Conservation (phyloP, 2,888 invertebrate genomes). For the Bruchidius siliquastri region DNA sequence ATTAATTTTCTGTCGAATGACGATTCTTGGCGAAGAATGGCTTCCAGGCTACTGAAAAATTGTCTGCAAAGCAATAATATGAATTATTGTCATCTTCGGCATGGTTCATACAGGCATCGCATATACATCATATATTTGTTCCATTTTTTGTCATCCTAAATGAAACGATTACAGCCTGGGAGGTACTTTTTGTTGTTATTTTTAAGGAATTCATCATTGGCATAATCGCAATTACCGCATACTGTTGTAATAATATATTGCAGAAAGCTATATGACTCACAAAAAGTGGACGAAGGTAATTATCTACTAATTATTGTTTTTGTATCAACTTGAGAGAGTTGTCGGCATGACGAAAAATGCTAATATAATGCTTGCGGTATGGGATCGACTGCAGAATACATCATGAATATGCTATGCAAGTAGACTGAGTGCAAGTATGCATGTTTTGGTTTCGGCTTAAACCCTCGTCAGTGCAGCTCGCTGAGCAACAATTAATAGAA, state of each 20-base stretch:
- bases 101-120: not conserved
- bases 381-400: not conserved
- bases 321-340: not conserved
- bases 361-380: not conserved
- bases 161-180: slow-evolving; percentile 38
- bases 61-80: not conserved
- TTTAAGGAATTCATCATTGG: not conserved
- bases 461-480: no score
- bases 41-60: no score
- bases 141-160: slow-evolving; percentile 28
- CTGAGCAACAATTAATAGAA: no score
- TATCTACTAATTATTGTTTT: not conserved
- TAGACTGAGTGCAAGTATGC: no score
- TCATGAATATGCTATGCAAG: not conserved
- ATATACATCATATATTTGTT: not conserved
- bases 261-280: not conserved
- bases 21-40: no score
- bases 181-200: slow-evolving; percentile 31
- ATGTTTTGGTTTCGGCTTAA: no score
- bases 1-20: not conserved
- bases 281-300: not conserved
- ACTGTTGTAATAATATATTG: not conserved
- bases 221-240: not conserved
- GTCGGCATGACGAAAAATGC: not conserved
- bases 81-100: not conserved